Evolutionary conservation across 2,888 invertebrate species (phyloP), one percentile per base, ranked within the genome.

Genomic region (Sinodicranocentrus sp.): DNA sequence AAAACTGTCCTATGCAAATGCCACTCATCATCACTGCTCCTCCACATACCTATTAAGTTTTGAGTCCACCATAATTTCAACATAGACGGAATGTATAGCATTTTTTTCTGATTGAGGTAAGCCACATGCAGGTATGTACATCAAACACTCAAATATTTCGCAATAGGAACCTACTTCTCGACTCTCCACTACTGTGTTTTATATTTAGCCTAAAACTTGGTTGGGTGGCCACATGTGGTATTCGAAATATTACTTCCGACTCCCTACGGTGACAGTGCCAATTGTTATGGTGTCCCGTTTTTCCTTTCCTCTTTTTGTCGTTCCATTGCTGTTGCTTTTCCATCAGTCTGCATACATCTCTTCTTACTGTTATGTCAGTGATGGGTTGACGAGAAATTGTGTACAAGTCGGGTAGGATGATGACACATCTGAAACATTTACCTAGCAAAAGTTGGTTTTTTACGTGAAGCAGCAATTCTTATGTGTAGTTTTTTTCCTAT

Each of bases 171-270:
- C 54, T 54, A 6, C 57, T 25, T 25, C 25, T n/a, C 57, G 25
- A 57, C 48, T 48, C 48, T n/a, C 25, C 57, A 57, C 52, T 52
- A 19, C 13, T 52, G 19, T 52, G n/a, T 52, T 19, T 19, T 8
- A 19, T 15, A 8, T 52, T 15, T 3, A 15, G 8, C 43, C 33
- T 13, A 39, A 39, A 48, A 10, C 15, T 48, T n/a, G 5, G 13
- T 48, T 28, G 39, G 1, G 67, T 54, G 39, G 52, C 76, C 76
- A 76, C 76, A 67, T 76, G 67, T 67, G 67, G 67, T 17, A 67
- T 6, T 23, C 39, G 67, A 76, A 76, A 76, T 67, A 76, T 76
- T 76, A 57, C 76, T 76, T 76, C 76, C 28, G 76, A 17, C 65
- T 44, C 76, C 76, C 76, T 43, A 43, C 23, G 39, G 76, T 25